Evolutionary conservation across 2,113 vertebrate species (phyloP).

Genomic region (Chrysemys picta): DNA sequence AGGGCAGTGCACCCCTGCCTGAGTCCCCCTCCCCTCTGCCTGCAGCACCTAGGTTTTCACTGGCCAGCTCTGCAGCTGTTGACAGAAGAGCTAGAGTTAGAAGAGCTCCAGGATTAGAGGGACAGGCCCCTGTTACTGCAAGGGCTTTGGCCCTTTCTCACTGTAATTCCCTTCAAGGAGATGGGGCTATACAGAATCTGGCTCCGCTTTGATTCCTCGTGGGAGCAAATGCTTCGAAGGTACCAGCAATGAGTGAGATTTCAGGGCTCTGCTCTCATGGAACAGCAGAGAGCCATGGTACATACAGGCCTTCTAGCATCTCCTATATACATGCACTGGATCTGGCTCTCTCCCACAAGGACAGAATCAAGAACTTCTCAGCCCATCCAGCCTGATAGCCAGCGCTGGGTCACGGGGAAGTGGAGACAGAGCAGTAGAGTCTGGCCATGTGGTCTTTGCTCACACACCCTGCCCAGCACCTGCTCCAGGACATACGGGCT

Average conservation of each 20-base stretch:
- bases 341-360: background rate
- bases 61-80: background rate
- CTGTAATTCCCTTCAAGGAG: background rate
- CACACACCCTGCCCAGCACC: background rate
- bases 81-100: background rate
- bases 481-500: background rate
- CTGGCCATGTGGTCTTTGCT: background rate
- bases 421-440: background rate
- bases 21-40: background rate
- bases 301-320: background rate
- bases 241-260: background rate
- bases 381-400: background rate
- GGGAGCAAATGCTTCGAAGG: background rate
- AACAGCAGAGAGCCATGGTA: background rate
- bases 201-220: background rate
- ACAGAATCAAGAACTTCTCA: background rate
- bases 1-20: background rate
- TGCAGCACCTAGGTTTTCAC: background rate
- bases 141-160: background rate
- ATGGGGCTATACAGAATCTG: background rate
- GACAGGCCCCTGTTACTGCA: background rate
- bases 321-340: background rate
- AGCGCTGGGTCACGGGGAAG: background rate
- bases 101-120: background rate
- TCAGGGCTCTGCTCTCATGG: background rate